phyloP scores from a whole-genome alignment of 1,140 invertebrate species.

The Trichomalopsis sarcophagae region DNA sequence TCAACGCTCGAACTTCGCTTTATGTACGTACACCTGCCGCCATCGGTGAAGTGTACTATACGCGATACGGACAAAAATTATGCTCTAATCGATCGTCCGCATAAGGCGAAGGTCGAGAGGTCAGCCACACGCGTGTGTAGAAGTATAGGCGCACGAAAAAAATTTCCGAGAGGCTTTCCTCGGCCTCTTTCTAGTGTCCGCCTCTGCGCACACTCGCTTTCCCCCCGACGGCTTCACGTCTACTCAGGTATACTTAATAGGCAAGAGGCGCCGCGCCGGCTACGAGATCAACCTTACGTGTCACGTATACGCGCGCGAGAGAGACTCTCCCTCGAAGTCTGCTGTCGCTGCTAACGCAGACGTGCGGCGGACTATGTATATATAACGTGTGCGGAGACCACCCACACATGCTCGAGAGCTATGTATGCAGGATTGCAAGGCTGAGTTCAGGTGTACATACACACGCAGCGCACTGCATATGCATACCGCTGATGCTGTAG shows the following conservation, averaged over 20 bases:
- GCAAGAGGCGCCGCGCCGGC: conserved; percentile 40
- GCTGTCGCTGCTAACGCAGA: not conserved
- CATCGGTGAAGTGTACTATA: no score
- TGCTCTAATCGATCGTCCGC: not conserved
- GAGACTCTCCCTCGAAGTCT: not conserved
- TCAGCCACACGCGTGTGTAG: not conserved
- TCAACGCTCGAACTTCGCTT: not conserved
- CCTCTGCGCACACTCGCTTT: not conserved
- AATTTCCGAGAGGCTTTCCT: conserved; percentile 11
- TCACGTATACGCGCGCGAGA: conserved; percentile 55
- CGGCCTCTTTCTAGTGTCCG: not conserved
- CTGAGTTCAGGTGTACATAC: not conserved
- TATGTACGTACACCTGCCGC: no score
- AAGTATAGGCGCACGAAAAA: not conserved
- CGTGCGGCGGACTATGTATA: conserved; percentile 15
- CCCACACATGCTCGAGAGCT: no score
- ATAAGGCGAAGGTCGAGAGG: not conserved
- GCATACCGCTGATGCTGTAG: not conserved
- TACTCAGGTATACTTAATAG: conserved; percentile 59
- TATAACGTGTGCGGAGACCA: not conserved
- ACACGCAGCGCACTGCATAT: not conserved
- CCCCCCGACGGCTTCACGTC: conserved; percentile 55
- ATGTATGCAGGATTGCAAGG: not conserved
- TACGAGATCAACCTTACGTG: conserved; percentile 57
- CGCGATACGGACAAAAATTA: not conserved